These are phyloP conservation scores for Rhineura floridana DNA, from an alignment of 2,113 vertebrate species.

Conservation along the genomic window DNA sequence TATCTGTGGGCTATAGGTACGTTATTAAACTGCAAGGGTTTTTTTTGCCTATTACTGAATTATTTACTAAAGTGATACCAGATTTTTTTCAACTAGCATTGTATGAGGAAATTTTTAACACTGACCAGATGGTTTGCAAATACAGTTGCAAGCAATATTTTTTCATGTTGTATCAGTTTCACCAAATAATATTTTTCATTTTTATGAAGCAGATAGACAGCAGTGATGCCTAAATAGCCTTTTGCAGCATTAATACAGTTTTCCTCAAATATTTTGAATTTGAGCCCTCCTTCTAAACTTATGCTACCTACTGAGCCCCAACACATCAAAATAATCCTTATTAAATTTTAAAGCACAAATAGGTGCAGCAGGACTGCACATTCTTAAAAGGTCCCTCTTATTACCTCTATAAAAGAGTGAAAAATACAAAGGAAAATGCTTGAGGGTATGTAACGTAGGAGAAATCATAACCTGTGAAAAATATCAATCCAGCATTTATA, in stretches of 20 bases:
- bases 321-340: too few relatives aligned
- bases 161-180: neutral
- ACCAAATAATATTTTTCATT: neutral
- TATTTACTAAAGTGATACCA: neutral
- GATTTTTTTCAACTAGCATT: neutral
- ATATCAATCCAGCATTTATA: slow-evolving; percentile 46
- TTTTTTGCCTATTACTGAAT: too few relatives aligned
- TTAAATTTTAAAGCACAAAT: too few relatives aligned
- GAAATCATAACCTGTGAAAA: slow-evolving; percentile 34
- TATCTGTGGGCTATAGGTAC: too few relatives aligned
- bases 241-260: too few relatives aligned
- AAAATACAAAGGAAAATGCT: slow-evolving; percentile 15
- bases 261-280: too few relatives aligned
- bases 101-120: neutral
- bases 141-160: neutral
- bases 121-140: neutral
- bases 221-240: too few relatives aligned
- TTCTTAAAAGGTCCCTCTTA: too few relatives aligned
- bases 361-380: too few relatives aligned
- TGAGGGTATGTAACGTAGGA: slow-evolving; percentile 13
- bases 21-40: too few relatives aligned
- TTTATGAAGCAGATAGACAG: neutral
- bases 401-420: neutral
- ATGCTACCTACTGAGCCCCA: too few relatives aligned
- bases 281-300: too few relatives aligned